Base-by-base conservation (phyloP, 2,888 invertebrate species). In the Ormyrus thymus region DNA sequence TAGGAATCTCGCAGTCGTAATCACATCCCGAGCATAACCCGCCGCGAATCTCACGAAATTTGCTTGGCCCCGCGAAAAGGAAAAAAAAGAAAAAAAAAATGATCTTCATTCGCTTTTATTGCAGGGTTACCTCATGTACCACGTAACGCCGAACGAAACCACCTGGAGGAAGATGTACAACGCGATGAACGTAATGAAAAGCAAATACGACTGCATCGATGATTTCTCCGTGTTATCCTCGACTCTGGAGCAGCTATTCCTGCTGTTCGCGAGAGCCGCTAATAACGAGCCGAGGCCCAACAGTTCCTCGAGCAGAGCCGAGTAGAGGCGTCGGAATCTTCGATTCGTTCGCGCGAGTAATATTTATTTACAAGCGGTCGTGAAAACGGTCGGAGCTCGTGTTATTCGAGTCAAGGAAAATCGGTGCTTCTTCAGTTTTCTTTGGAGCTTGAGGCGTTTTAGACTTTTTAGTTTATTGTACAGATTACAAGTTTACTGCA, bases 211-310 rank as follows among this genome's bases (percentile, higher is more conserved):
- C 50, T 88, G 88, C 55, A 86, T 90, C 66, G 87, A 89, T 45
- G 89, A 90, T 82, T 90, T 87, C 45, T 86, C 87, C 0, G 87
- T 90, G 69, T 81, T 89, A 55, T 90, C 90, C 6, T 88, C 90
- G 10, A 89, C 89, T 4, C 83, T 90, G 50, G 90, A 90, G 68
- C 89, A 89, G 78, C 81, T 90, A 51, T 90, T 90, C 69, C 85
- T 90, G 59, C 87, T 89, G 69, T 89, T 90, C 65, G 90, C 90
- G 15, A 86, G 87, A 69, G 84, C 86, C 56, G 83, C 83, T 8
- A 84, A 84, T 51, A 53, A 73, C 6, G 61, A 73, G 3, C 11
- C 61, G 0, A 50, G 51, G 0, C 7, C 29, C 4, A 29, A 29
- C 4, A 4, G 29, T 29, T 29, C 29, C 29, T 29, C 29, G 29